Evolutionary conservation across 92 coral and sea anemone genomes (phyloP), one percentile per base, ranked within the genome.

Genomic region (Desmophyllum pertusum): DNA sequence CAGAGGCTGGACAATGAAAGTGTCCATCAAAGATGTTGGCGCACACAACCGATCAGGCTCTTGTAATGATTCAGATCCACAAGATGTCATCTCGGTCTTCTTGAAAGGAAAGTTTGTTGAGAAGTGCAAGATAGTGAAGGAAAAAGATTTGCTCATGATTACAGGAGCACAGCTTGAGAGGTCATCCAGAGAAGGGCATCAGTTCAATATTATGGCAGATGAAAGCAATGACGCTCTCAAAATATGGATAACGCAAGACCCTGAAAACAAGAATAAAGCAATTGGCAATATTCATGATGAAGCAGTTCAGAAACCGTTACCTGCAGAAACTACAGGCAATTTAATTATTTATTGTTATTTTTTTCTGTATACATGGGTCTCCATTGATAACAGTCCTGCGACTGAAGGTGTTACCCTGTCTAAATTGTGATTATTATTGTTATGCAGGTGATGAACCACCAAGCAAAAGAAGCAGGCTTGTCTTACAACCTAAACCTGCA

Each of bases 161-260:
- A 38, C 48, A 27, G 92, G 92, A 27, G 83, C 84, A 63, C 29
- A 62, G 13, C 36, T 80, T 10, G 84, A 85, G 42, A 85, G 50
- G 17, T 73, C 85, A 18, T 9, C 75, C 10, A 31, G 43, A 30
- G 68, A 3, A 27, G 89, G 92, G 31, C 82, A 78, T n/a, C n/a
- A 38, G 5, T 70, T 78, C 35, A 77, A 73, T 62, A 84, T 88
- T n/a, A 27, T 88, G n/a, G 81, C 75, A 19, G 57, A 85, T 51
- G 76, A 64, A 31, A 69, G 62, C 36, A 25, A 52, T 30, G 35
- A 69, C 39, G 62, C 55, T 21, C 84, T 75, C 25, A 84, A 59
- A 48, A 52, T 88, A 43, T 88, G 88, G 92, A 43, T 77, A 7
- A 18, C 84, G 10, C 79, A 63, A 76, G 23, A 46, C 31, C 33